These are phyloP conservation scores for Himalopsyche anomala DNA, from an alignment of 2,888 invertebrate species.

Conservation along the genomic window DNA sequence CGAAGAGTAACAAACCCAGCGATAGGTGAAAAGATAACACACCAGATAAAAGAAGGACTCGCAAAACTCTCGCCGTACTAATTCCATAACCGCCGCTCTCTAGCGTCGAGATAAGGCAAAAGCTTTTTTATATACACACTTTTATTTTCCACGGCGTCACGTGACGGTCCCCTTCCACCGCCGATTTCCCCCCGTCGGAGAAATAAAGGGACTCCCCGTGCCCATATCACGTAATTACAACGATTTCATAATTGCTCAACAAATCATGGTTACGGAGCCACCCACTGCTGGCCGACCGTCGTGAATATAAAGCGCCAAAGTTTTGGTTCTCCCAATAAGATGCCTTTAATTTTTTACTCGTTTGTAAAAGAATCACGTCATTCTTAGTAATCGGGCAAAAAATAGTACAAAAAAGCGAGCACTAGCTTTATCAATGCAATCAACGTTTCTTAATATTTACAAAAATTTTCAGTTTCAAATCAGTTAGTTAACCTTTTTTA, in stretches of 20 bases:
- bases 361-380: slow-evolving; percentile 28
- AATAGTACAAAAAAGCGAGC: not conserved
- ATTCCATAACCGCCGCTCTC: slow-evolving; percentile 51
- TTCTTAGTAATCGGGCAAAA: not conserved
- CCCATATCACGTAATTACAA: slow-evolving; percentile 65
- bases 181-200: not conserved
- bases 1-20: slow-evolving; percentile 39
- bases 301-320: slow-evolving; percentile 61
- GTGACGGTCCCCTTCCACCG: slow-evolving; percentile 36
- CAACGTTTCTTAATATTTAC: too few relatives aligned
- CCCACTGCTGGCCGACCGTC: slow-evolving; percentile 58
- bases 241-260: slow-evolving; percentile 65
- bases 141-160: slow-evolving; percentile 45
- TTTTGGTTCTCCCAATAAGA: not conserved
- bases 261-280: slow-evolving; percentile 65
- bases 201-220: slow-evolving; percentile 46
- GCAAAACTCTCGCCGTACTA: slow-evolving; percentile 50
- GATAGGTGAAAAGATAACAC: slow-evolving; percentile 54
- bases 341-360: slow-evolving; percentile 10
- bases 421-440: too few relatives aligned
- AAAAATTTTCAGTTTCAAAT: too few relatives aligned
- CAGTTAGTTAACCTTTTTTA: too few relatives aligned
- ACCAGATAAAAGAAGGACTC: slow-evolving; percentile 48
- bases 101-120: slow-evolving; percentile 49
- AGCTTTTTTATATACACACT: slow-evolving; percentile 32